These are phyloP conservation scores for Liodrosophila aerea DNA, from an alignment of 2,888 invertebrate genomes.

Conservation along the genomic window DNA sequence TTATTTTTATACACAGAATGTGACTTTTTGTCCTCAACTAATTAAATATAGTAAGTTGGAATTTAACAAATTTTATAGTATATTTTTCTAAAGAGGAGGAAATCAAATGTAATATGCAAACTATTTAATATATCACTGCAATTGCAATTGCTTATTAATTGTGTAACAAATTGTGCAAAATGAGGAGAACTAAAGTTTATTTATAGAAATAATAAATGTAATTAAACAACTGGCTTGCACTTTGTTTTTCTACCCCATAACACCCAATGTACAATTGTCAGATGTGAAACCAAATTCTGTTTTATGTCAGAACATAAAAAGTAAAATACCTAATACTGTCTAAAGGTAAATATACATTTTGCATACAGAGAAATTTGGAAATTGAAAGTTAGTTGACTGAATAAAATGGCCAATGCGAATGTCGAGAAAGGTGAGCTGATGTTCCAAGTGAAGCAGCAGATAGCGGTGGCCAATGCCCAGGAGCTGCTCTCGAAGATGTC, in stretches of 20 bases:
- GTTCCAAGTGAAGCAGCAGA: constrained; percentile 96
- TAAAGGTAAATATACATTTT: constrained; percentile 1
- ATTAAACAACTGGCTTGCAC: constrained; percentile 50
- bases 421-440: constrained; percentile 93
- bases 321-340: not conserved
- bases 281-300: no score
- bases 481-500: constrained; percentile 96
- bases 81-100: constrained; percentile 47
- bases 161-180: constrained; percentile 18
- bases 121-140: constrained; percentile 15
- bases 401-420: constrained; percentile 83
- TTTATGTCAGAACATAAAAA: no score
- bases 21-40: constrained; percentile 49
- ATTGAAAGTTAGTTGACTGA: constrained; percentile 26
- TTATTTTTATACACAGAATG: constrained; percentile 51
- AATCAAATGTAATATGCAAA: constrained; percentile 25
- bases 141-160: constrained; percentile 20
- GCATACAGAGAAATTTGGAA: constrained; percentile 14
- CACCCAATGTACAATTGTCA: no score
- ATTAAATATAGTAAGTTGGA: constrained; percentile 4
- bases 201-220: constrained; percentile 48
- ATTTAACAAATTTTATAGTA: constrained; percentile 28
- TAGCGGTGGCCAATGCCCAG: constrained; percentile 95
- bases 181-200: constrained; percentile 34
- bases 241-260: not conserved